Evolutionary conservation across 2,888 invertebrate genomes (phyloP), one percentile per base, ranked within the genome.

Genomic region (Azorinus chamasolen): DNA sequence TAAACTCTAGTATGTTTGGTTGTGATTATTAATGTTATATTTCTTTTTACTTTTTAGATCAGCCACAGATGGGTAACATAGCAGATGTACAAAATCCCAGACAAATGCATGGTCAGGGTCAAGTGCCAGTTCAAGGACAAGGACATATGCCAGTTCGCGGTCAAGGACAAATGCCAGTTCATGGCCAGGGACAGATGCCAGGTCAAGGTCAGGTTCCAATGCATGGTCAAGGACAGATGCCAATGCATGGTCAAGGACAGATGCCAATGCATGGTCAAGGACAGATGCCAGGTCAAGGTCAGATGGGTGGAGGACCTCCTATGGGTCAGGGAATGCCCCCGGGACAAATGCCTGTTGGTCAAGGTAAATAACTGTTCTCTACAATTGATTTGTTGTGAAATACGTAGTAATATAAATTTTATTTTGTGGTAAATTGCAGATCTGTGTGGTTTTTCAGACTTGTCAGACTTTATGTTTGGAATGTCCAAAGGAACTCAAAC

Each of bases 61-160:
- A 54, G 25, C 48, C 27, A 39, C 62, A 50, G 6, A 62, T 62
- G 51, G 59, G 68, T 59, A 50, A 43, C 32, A 20, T 48, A 32
- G 50, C 61, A n/a, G n/a, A 41, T n/a, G n/a, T n/a, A n/a, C n/a
- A n/a, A n/a, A n/a, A n/a, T n/a, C n/a, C n/a, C n/a, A n/a, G 50
- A 20, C 69, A 59, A 46, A 54, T 43, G 22, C 50, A 50, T n/a
- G 25, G 32, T 10, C 53, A 25, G 39, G 25, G n/a, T 14, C 64
- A 64, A 32, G 63, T 46, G n/a, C 37, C 32, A 14, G 32, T 61
- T 27, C 37, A 43, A 16, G 25, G 24, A 32, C 63, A 53, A 27
- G 48, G 59, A 24, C 48, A 48, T 20, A 27, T 59, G 46, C 25
- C 24, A 55, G 32, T n/a, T 20, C 25, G 12, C 14, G 65, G 32